These are phyloP conservation scores for Cheumatopsyche charites DNA, from an alignment of 1,140 invertebrate species.

Conservation along the genomic window DNA sequence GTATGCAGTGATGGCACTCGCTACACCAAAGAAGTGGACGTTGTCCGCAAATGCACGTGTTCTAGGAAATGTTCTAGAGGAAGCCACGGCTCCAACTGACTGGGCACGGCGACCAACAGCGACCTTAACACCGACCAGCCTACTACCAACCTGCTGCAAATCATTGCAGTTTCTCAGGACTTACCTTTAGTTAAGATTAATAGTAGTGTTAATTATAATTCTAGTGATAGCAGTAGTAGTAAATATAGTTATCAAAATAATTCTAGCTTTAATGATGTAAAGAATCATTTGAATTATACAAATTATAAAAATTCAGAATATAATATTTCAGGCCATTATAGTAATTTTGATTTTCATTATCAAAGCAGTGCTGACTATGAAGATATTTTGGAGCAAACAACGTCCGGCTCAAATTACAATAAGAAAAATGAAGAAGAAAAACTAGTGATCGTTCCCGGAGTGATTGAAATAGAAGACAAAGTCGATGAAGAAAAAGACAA, in stretches of 20 bases:
- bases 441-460: constrained; percentile 42
- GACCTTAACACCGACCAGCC: constrained; percentile 28
- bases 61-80: constrained; percentile 79
- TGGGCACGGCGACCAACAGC: constrained; percentile 48
- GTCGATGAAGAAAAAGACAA: constrained; percentile 26
- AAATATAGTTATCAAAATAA: constrained; percentile 10
- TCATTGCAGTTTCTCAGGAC: constrained; percentile 35
- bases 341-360: constrained; percentile 23
- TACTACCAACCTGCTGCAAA: constrained; percentile 34
- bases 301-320: constrained; percentile 7
- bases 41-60: constrained; percentile 92
- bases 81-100: constrained; percentile 54
- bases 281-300: constrained; percentile 21
- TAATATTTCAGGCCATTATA: not conserved
- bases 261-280: constrained; percentile 20
- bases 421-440: constrained; percentile 30
- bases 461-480: constrained; percentile 38
- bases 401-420: not conserved
- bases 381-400: not conserved
- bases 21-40: constrained; percentile 94
- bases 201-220: constrained; percentile 19
- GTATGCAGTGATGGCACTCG: constrained; percentile 91
- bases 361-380: not conserved
- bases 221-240: constrained; percentile 29
- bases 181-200: constrained; percentile 33